Evolutionary conservation across 1,140 invertebrate species (phyloP).

Genomic region (Chironomus tepperi): DNA sequence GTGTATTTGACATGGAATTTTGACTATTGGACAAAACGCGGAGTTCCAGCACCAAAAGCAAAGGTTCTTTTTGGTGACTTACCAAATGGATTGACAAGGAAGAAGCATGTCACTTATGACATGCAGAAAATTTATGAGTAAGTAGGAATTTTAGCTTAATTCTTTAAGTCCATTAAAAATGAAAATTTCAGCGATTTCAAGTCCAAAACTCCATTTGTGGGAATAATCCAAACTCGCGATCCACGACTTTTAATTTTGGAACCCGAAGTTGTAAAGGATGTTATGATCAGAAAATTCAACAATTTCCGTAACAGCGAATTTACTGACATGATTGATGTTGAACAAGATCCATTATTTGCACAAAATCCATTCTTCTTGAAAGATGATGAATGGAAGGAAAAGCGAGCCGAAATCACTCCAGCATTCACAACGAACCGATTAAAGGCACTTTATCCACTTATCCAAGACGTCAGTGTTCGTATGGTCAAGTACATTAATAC

Average conservation of each 20-base stretch:
- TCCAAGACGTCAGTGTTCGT: background rate
- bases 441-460: conserved; percentile 20
- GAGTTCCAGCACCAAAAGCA: conserved; percentile 35
- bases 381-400: conserved; percentile 25
- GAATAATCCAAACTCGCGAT: background rate
- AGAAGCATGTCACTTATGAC: conserved; percentile 33
- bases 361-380: conserved; percentile 24
- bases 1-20: conserved; percentile 39
- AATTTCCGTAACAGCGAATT: conserved; percentile 22
- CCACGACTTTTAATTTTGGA: conserved; percentile 21
- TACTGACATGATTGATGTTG: background rate
- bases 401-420: conserved; percentile 23
- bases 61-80: conserved; percentile 38
- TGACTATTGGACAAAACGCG: conserved; percentile 35
- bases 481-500: conserved; percentile 5
- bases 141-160: background rate
- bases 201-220: conserved; percentile 22
- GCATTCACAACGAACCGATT: conserved; percentile 23
- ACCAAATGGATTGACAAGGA: conserved; percentile 38
- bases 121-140: conserved; percentile 33
- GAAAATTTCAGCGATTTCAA: background rate
- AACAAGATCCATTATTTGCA: conserved; percentile 22
- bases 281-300: conserved; percentile 22
- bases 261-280: background rate
- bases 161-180: background rate